Evolutionary conservation across 2,797 vertebrate genomes (phyloP).

Genomic region (Capromys pilorides): DNA sequence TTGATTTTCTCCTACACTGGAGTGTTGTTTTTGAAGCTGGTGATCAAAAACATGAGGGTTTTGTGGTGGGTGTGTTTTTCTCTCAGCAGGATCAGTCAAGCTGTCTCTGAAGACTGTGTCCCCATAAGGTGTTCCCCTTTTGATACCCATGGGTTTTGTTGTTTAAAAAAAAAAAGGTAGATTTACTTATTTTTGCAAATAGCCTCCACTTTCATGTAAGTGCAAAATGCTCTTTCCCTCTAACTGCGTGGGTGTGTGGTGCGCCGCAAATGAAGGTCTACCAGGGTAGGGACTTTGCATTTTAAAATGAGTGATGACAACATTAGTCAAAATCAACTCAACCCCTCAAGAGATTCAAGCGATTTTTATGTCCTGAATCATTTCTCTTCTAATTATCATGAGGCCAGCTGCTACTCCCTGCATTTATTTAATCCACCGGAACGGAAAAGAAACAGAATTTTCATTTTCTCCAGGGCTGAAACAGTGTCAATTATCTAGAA

Average conservation of each 20-base stretch:
- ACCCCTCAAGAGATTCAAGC: slow-evolving; percentile 1
- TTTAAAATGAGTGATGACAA: slow-evolving; percentile 57
- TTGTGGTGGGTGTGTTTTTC: slow-evolving; percentile 47
- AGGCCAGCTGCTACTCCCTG: slow-evolving; percentile 79
- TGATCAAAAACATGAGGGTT: slow-evolving; percentile 14
- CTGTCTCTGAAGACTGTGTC: slow-evolving; percentile 37
- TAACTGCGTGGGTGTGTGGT: background rate
- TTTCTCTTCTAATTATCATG: slow-evolving; percentile 77
- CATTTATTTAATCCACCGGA: slow-evolving; percentile 55
- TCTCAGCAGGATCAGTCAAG: slow-evolving; percentile 12
- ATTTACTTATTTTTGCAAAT: background rate
- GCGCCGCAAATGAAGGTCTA: background rate
- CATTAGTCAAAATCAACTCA: slow-evolving; percentile 63
- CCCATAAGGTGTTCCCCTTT: slow-evolving; percentile 31
- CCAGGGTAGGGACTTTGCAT: background rate
- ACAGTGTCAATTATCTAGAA: slow-evolving; percentile 77
- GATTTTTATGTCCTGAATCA: slow-evolving; percentile 28
- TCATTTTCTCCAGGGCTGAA: slow-evolving; percentile 79
- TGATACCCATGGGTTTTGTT: background rate
- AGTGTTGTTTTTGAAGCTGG: slow-evolving; percentile 42
- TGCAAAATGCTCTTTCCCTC: background rate
- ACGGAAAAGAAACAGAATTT: slow-evolving; percentile 77
- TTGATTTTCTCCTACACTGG: background rate
- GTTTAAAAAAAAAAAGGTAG: background rate
- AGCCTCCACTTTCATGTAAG: background rate